These are phyloP conservation scores for Oncopeltus fasciatus DNA, from an alignment of 1,140 invertebrate genomes.

Conservation along the genomic window DNA sequence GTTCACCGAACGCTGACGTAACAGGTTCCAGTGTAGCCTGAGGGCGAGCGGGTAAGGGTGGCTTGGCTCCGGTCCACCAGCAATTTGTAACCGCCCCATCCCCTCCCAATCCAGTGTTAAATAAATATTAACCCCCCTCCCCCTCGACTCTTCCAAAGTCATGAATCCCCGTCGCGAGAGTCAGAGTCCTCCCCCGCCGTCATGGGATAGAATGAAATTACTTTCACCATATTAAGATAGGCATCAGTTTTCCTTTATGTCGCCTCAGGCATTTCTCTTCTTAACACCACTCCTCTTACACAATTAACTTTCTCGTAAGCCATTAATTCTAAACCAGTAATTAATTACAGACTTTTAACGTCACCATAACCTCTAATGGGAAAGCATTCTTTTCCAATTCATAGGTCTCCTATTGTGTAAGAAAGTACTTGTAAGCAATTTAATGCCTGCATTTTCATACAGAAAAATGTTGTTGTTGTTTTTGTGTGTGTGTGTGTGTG, in stretches of 20 bases:
- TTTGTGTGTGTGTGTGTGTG: too few species aligned
- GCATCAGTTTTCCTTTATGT: constrained; percentile 6
- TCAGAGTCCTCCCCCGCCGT: not conserved
- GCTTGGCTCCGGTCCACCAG: constrained; percentile 5
- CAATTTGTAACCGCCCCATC: not conserved
- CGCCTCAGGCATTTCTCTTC: not conserved
- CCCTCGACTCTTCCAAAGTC: not conserved
- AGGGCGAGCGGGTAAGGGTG: not conserved
- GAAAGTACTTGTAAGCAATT: too few species aligned
- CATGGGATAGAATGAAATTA: constrained; percentile 13
- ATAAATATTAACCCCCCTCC: constrained; percentile 13
- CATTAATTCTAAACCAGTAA: not conserved
- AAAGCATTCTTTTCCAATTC: too few species aligned
- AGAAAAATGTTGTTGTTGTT: too few species aligned
- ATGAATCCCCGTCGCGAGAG: constrained; percentile 9
- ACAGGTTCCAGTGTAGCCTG: not conserved
- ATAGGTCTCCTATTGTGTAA: too few species aligned
- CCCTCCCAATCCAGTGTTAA: constrained; percentile 7
- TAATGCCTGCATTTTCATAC: too few species aligned
- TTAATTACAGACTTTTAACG: not conserved
- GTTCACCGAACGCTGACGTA: constrained; percentile 4
- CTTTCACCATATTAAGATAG: constrained; percentile 5
- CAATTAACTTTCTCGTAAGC: not conserved
- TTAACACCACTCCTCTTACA: not conserved
- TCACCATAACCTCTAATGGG: constrained; percentile 1